Base-by-base conservation (phyloP, 1,140 invertebrate genomes). In the Drosophila sproati region DNA sequence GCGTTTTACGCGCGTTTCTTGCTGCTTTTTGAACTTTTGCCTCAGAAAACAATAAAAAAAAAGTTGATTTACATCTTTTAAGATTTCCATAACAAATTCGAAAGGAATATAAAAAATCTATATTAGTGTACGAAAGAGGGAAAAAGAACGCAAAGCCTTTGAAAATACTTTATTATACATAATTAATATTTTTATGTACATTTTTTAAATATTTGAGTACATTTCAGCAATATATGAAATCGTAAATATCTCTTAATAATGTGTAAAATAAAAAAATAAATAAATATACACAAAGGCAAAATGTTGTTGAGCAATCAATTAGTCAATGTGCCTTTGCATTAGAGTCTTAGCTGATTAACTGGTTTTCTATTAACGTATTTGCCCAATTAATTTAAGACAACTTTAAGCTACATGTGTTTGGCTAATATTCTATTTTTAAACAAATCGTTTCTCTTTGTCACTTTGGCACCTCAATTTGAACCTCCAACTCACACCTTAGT, bases 1-100 rank as follows among this genome's bases (percentile, higher is more conserved):
- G 64, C 47, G 39, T 69, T 70, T 86, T 31, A 41, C 69, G 51
- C 29, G 50, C 48, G 63, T 54, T 78, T 66, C 61, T 51, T 5
- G 3, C 20, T 51, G 50, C 41, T 8, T 35, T 32, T 47, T 48
- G 1, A 35, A 34, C 12, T 47, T 47, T 31, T 45, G 10, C 3
- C n/a, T 4, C 4, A 20, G 32, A 55, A n/a, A 54, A 35, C 32
- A 55, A 29, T 20, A 10, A 3, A 41, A 41, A 41, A 45, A 34
- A 56, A 3, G 6, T 59, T 7, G n/a, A 57, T n/a, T 32, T 29
- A 43, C 28, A 29, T 28, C 55, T 57, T 47, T 20, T 47, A 32
- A 31, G 10, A 29, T 20, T 7, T 48, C 20, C 12, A 6, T 28
- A 48, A 28, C 45, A 20, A 1, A 29, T 48, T 29, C 20, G 47